A percentile compares a stretch with the other conserved stretches of the same genome.
phyloP scores from a whole-genome alignment of 2,113 vertebrate genomes.

The Holacanthus passer region DNA sequence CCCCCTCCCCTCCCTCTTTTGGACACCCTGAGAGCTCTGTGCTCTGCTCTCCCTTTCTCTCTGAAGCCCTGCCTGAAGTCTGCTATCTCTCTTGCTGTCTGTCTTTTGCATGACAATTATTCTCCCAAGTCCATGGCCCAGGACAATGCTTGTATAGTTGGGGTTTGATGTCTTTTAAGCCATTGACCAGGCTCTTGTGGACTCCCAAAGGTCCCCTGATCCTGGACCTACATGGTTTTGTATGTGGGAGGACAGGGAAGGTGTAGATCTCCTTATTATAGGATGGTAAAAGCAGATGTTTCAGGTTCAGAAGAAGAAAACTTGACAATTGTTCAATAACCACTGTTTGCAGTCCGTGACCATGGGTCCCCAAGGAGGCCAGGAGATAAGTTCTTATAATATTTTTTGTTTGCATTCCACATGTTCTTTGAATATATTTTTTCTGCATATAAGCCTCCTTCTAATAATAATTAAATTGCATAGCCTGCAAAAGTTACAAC shows the following conservation, averaged over 20 bases:
- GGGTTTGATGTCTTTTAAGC: conserved; percentile 83
- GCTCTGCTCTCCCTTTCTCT: conserved; percentile 62
- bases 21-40: conserved; percentile 59
- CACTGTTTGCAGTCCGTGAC: background rate
- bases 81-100: conserved; percentile 77
- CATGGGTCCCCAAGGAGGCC: too few relatives aligned
- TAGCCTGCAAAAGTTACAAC: background rate
- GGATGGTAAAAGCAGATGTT: background rate
- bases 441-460: too few relatives aligned
- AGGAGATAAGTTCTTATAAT: background rate
- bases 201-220: conserved; percentile 41
- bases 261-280: background rate
- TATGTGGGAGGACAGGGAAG: background rate
- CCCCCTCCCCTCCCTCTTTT: conserved; percentile 22
- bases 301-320: background rate
- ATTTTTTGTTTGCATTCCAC: background rate
- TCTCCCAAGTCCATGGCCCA: conserved; percentile 84
- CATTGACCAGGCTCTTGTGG: conserved; percentile 59
- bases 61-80: conserved; percentile 60
- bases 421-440: background rate
- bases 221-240: conserved; percentile 24
- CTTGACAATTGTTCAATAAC: background rate
- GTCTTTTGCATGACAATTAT: conserved; percentile 86
- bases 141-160: conserved; percentile 75
- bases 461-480: background rate